These are phyloP conservation scores for Perodicticus potto DNA, from an alignment of 2,797 vertebrate species.

Conservation along the genomic window DNA sequence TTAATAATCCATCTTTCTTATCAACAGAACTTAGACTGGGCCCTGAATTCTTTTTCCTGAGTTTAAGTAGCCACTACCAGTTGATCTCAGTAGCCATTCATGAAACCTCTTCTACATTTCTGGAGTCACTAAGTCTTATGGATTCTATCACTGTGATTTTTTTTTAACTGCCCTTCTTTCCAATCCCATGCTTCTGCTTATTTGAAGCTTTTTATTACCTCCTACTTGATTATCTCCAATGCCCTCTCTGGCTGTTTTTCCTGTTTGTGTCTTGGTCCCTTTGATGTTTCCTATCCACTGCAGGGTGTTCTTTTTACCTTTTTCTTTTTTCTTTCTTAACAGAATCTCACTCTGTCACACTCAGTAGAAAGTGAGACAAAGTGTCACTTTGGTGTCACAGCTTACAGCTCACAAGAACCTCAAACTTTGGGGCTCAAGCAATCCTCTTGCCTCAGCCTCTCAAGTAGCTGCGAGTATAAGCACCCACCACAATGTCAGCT, in stretches of 20 bases:
- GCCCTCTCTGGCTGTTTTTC: neutral
- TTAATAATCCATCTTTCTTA: neutral
- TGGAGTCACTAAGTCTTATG: neutral
- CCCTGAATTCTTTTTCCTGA: neutral
- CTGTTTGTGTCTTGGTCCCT: neutral
- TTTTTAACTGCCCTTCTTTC: neutral
- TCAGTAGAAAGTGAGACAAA: too few relatives aligned
- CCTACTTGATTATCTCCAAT: neutral
- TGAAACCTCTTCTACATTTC: neutral
- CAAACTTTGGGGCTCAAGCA: too few relatives aligned
- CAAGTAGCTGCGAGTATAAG: too few relatives aligned
- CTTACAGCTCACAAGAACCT: too few relatives aligned
- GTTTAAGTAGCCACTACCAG: neutral
- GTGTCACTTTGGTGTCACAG: too few relatives aligned
- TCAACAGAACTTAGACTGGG: neutral
- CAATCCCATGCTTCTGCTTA: neutral
- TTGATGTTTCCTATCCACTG: neutral
- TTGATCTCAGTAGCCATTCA: neutral
- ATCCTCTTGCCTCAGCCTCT: too few relatives aligned
- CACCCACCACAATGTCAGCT: too few relatives aligned
- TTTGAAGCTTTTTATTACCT: neutral
- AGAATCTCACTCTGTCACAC: too few relatives aligned
- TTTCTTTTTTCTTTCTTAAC: too few relatives aligned
- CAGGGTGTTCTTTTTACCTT: neutral
- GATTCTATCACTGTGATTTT: neutral